phyloP scores from a whole-genome alignment of 1,140 invertebrate genomes.

The Pseudoatta argentina region DNA sequence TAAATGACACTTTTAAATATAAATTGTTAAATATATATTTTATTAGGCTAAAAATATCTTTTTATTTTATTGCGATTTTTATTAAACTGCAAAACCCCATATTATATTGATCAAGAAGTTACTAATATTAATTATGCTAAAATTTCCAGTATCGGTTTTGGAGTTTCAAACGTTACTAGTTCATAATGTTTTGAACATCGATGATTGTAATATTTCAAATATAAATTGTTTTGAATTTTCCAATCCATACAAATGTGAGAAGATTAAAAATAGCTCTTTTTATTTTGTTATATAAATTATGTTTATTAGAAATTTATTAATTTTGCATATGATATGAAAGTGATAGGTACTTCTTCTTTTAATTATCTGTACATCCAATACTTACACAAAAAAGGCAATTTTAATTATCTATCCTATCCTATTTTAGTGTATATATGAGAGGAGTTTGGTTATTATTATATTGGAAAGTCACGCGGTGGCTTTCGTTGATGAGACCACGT shows the following conservation, averaged over 20 bases:
- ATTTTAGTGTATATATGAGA: background rate
- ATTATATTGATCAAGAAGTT: slow-evolving; percentile 8
- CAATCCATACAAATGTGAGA: background rate
- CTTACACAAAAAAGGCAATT: background rate
- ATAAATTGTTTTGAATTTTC: background rate
- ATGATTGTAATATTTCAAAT: background rate
- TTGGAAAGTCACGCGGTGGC: background rate
- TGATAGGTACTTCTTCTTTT: background rate
- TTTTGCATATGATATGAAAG: background rate
- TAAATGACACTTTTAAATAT: background rate
- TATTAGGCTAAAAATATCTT: background rate
- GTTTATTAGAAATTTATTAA: background rate
- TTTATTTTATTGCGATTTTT: background rate
- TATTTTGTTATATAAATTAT: background rate
- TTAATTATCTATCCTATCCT: background rate
- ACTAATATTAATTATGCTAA: background rate
- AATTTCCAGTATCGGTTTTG: slow-evolving; percentile 18
- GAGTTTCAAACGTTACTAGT: slow-evolving; percentile 29
- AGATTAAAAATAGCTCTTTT: background rate
- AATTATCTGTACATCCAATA: background rate
- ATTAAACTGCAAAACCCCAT: background rate
- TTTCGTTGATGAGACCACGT: background rate
- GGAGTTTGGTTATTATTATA: background rate
- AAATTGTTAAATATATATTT: slow-evolving; percentile 2
- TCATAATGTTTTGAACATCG: slow-evolving; percentile 12